phyloP scores from a whole-genome alignment of 2,113 vertebrate genomes.

The Coturnix japonica region DNA sequence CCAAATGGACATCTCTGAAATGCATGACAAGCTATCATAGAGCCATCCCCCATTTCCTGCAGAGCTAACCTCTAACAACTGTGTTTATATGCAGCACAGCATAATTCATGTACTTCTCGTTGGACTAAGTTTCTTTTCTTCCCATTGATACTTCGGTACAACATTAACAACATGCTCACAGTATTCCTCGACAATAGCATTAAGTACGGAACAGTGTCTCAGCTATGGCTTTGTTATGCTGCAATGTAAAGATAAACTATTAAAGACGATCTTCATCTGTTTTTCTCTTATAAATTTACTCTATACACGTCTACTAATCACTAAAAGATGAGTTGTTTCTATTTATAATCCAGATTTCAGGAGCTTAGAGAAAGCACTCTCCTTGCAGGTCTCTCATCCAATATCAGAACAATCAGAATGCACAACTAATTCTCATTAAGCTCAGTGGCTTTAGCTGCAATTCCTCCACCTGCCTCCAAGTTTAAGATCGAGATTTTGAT shows the following conservation, averaged over 20 bases:
- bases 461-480: slow-evolving; percentile 52
- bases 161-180: not conserved
- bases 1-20: not conserved
- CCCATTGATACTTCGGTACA: not conserved
- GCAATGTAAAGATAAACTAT: not conserved
- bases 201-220: not conserved
- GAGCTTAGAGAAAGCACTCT: slow-evolving; percentile 54
- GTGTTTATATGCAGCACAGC: not conserved
- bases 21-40: not conserved
- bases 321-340: slow-evolving; percentile 52
- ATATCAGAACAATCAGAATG: slow-evolving; percentile 31
- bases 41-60: not conserved
- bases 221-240: not conserved
- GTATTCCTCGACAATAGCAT: not conserved
- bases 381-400: slow-evolving; percentile 46
- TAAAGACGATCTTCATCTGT: not conserved
- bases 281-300: not conserved
- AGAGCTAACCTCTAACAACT: not conserved
- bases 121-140: not conserved
- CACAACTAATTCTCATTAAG: slow-evolving; percentile 48
- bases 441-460: slow-evolving; percentile 22
- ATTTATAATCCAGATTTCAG: slow-evolving; percentile 42
- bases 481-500: slow-evolving; percentile 22
- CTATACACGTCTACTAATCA: not conserved
- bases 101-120: not conserved